Percentiles rank a stretch among this genome's conserved stretches.
Conservation (phyloP, 2,888 invertebrate genomes). For the Gnatocerus cornutus region DNA sequence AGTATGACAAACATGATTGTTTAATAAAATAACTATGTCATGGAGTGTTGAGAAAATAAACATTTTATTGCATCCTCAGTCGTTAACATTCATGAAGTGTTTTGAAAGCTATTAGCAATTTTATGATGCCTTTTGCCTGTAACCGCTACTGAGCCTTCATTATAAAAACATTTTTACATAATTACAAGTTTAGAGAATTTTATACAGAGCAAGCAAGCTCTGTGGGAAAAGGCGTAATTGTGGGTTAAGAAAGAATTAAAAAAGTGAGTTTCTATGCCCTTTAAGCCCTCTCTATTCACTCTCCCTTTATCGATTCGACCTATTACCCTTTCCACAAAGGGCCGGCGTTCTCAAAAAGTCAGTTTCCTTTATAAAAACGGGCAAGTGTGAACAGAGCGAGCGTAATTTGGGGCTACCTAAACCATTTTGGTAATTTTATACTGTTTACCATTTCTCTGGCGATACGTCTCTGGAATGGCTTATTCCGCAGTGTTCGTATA, state of each 20-base stretch:
- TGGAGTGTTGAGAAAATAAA: conserved; percentile 47
- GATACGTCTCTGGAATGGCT: conserved; percentile 68
- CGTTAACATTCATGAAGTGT: conserved; percentile 68
- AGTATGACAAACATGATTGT: neutral
- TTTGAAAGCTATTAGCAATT: conserved; percentile 68
- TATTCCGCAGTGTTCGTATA: conserved; percentile 64
- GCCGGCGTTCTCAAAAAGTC: neutral
- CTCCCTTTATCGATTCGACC: neutral
- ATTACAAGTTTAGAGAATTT: conserved; percentile 17
- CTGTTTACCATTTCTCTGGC: conserved; percentile 67
- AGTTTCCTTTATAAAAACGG: neutral
- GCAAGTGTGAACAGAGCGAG: conserved; percentile 35
- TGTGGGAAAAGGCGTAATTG: neutral
- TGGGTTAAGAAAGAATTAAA: no score
- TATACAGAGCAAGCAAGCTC: neutral
- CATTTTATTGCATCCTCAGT: conserved; percentile 62
- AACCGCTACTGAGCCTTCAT: conserved; percentile 32
- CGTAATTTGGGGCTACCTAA: conserved; percentile 50
- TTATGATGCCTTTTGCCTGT: conserved; percentile 66
- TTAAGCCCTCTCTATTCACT: neutral
- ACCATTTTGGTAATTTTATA: conserved; percentile 62
- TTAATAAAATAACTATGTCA: conserved; percentile 9
- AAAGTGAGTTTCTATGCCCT: no score
- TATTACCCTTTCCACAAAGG: conserved; percentile 6
- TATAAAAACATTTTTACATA: conserved; percentile 32